phyloP scores from a whole-genome alignment of 2,797 vertebrate species.

The Cyprinodon diabolis region DNA sequence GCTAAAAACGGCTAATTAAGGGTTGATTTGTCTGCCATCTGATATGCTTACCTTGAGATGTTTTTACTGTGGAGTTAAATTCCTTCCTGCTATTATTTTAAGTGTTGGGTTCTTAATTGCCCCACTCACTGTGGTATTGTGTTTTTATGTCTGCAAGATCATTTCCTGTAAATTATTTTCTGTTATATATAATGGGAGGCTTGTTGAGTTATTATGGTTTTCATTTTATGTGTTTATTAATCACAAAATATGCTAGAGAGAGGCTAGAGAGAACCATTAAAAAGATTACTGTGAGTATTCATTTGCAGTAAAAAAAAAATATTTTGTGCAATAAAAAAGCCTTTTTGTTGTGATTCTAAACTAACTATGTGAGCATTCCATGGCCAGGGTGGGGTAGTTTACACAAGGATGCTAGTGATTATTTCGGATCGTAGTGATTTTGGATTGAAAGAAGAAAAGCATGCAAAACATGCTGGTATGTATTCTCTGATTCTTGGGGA shows the following conservation, averaged over 20 bases:
- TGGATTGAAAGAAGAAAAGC: slow-evolving; percentile 31
- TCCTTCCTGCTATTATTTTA: slow-evolving; percentile 6
- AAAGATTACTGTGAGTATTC: slow-evolving; percentile 26
- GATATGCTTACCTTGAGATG: neutral
- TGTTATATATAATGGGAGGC: slow-evolving; percentile 8
- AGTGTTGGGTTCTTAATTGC: slow-evolving; percentile 15
- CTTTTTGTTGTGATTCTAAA: slow-evolving; percentile 52
- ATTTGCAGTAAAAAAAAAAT: slow-evolving; percentile 23
- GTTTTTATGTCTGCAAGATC: slow-evolving; percentile 7
- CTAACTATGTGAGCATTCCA: slow-evolving; percentile 63
- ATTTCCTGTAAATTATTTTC: slow-evolving; percentile 1
- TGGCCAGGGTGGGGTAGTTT: slow-evolving; percentile 55
- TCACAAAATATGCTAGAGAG: slow-evolving; percentile 22
- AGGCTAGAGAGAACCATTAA: slow-evolving; percentile 15
- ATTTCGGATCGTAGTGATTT: slow-evolving; percentile 52
- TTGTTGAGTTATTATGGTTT: slow-evolving; percentile 4
- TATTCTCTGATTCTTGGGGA: slow-evolving; percentile 46
- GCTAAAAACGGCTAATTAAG: neutral
- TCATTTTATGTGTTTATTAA: slow-evolving; percentile 27
- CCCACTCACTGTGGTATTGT: neutral
- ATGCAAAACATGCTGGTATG: slow-evolving; percentile 50
- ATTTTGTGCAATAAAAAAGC: slow-evolving; percentile 39
- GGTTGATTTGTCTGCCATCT: neutral
- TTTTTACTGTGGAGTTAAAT: neutral
- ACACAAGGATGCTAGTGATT: slow-evolving; percentile 36